phyloP scores from a whole-genome alignment of 35 echinoderm and acorn worm genomes.

The Ophiothrix spiculata region DNA sequence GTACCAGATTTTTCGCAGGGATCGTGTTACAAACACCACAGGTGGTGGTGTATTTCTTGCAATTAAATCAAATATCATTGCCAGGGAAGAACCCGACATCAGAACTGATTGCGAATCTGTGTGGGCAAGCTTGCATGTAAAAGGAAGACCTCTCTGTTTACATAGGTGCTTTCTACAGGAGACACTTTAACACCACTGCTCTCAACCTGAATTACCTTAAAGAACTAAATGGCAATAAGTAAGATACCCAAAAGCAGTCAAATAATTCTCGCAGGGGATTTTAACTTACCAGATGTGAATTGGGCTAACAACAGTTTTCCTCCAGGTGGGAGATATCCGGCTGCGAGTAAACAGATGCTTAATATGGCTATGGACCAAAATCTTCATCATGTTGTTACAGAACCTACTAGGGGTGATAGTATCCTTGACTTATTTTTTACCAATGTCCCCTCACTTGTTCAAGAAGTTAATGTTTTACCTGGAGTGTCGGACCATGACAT shows the following conservation, averaged over 20 bases:
- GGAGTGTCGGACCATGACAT: background rate
- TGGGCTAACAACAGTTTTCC: background rate
- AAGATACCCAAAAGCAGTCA: background rate
- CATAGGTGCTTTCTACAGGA: slow-evolving; percentile 23
- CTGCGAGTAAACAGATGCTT: background rate
- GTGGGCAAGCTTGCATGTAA: slow-evolving; percentile 27
- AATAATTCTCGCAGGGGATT: background rate
- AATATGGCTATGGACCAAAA: background rate
- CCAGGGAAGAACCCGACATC: slow-evolving; percentile 20
- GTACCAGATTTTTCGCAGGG: slow-evolving; percentile 32
- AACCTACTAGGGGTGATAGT: slow-evolving; percentile 10
- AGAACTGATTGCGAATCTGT: slow-evolving; percentile 16
- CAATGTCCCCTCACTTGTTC: background rate
- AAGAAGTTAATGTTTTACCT: background rate
- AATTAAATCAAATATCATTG: slow-evolving; percentile 6
- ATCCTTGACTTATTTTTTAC: slow-evolving; percentile 11
- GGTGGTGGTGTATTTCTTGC: slow-evolving; percentile 37
- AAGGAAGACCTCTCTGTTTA: slow-evolving; percentile 7
- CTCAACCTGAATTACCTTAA: too few species aligned
- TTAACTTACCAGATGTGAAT: too few species aligned
- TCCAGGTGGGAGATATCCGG: background rate
- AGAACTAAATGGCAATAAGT: too few species aligned
- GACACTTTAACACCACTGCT: too few species aligned
- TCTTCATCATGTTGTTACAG: background rate
- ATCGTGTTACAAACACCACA: slow-evolving; percentile 18